Conservation (phyloP, 2,888 invertebrate species). For the Pelosia muscerda region DNA sequence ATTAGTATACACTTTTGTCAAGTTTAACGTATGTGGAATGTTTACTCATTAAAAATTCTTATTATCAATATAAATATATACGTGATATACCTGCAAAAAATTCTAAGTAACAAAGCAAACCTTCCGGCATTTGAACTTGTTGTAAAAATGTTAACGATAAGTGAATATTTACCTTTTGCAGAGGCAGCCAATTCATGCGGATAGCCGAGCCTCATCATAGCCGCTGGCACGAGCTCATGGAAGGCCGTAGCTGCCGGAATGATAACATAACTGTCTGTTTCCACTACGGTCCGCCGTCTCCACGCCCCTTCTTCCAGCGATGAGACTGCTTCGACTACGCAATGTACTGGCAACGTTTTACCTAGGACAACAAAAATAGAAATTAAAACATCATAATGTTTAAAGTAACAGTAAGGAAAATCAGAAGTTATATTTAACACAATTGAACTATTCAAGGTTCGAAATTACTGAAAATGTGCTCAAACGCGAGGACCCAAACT, state of each 20-base stretch:
- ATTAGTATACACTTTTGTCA: too few relatives aligned
- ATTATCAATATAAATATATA: too few relatives aligned
- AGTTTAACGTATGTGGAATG: too few relatives aligned
- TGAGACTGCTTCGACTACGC: slow-evolving; percentile 96
- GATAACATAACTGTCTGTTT: slow-evolving; percentile 98
- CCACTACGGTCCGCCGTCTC: slow-evolving; percentile 91
- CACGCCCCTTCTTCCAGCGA: slow-evolving; percentile 89
- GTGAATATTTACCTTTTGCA: slow-evolving; percentile 89
- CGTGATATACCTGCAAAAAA: too few relatives aligned
- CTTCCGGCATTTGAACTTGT: too few relatives aligned
- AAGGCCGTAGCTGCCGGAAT: slow-evolving; percentile 96
- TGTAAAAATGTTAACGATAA: too few relatives aligned
- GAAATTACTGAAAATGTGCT: too few relatives aligned
- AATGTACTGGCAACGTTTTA: slow-evolving; percentile 96
- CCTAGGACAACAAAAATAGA: slow-evolving; percentile 62
- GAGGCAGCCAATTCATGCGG: slow-evolving; percentile 94
- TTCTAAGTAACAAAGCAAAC: too few relatives aligned
- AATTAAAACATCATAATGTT: too few relatives aligned
- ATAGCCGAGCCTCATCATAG: slow-evolving; percentile 96
- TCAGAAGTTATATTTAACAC: background rate
- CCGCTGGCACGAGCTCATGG: slow-evolving; percentile 96
- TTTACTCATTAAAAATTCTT: too few relatives aligned
- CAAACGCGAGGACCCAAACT: background rate
- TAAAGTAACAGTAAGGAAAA: background rate
- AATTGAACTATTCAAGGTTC: too few relatives aligned